Evolutionary conservation across 2,888 invertebrate genomes (phyloP), one percentile per base, ranked within the genome.

Genomic region (Synanthedon vespiformis): DNA sequence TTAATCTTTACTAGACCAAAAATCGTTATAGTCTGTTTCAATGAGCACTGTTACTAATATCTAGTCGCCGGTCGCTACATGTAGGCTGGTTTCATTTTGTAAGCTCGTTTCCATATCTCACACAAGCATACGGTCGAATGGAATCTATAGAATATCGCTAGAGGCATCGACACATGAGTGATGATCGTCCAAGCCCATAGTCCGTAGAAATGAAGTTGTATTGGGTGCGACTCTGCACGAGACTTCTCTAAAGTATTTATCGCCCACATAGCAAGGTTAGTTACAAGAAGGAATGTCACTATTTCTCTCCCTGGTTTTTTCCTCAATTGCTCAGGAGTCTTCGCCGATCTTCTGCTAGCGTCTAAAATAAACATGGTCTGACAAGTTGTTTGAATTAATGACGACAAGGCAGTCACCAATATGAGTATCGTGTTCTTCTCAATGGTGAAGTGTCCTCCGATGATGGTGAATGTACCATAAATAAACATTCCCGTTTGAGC

Each of bases 131-230:
- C 97, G 0, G 97, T 96, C 48, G 96, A 96, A 74, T 97, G 97
- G 80, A 97, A 97, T 56, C 97, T 90, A 82, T 96, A 97, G 83
- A 97, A 97, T 57, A 97, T 97, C 1, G 96, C 96, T 65, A 93
- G 67, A 0, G 97, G 97, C 93, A 96, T 96, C 1, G 95, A 95
- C 1, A 97, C 95, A 70, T 97, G 96, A 0, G 95, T 96, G 56
- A 97, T 96, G 56, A 97, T 96, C 12, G 96, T 96, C 97, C 97
- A 97, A 40, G 96, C 96, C 96, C 96, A 96, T 44, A 95, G 86
- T 0, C 96, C 96, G 67, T 96, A 97, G 81, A 97, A 97, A 69
- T 95, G 93, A 60, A 96, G 80, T 77, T 97, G 97, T 48, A 96
- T 94, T 8, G 96, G 96, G 75, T 96, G 95, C 5, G 95, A 95